A percentile compares a stretch with the other conserved stretches of the same genome.
Conservation (phyloP, 2,888 invertebrate genomes). For the Tortricodes alternella region DNA sequence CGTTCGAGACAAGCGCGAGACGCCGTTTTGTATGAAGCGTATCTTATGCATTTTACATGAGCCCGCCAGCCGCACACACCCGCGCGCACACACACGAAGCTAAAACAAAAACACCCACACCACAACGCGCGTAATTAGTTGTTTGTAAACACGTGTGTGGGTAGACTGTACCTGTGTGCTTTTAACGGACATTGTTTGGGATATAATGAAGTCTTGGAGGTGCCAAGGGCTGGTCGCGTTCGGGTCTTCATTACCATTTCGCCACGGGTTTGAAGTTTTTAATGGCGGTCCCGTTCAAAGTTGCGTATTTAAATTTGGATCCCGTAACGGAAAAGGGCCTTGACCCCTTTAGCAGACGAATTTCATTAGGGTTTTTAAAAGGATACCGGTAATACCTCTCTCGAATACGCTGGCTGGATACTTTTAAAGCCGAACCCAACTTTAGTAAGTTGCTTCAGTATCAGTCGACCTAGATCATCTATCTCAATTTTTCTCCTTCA, state of each 20-base stretch:
- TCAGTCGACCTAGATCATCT: slow-evolving; percentile 23
- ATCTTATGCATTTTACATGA: slow-evolving; percentile 88
- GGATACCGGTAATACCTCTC: background rate
- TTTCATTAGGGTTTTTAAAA: slow-evolving; percentile 4
- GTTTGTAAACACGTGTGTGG: slow-evolving; percentile 68
- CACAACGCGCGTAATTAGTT: slow-evolving; percentile 62
- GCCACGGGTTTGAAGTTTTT: slow-evolving; percentile 37
- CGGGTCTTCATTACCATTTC: slow-evolving; percentile 49
- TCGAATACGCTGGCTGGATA: no score
- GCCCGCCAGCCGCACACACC: slow-evolving; percentile 50
- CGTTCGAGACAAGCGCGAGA: slow-evolving; percentile 68
- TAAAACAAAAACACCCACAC: slow-evolving; percentile 59
- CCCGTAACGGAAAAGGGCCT: slow-evolving; percentile 15
- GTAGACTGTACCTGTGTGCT: slow-evolving; percentile 47
- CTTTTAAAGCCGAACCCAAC: no score
- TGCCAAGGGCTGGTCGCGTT: slow-evolving; percentile 65
- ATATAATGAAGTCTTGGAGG: slow-evolving; percentile 67
- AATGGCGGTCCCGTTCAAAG: slow-evolving; percentile 23
- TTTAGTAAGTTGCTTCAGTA: background rate
- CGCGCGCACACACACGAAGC: slow-evolving; percentile 42
- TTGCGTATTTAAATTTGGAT: slow-evolving; percentile 24
- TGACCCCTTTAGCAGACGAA: slow-evolving; percentile 12
- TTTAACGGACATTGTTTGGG: slow-evolving; percentile 56
- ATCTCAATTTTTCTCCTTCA: slow-evolving; percentile 16
- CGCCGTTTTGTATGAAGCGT: slow-evolving; percentile 56